Percentiles rank a stretch among this genome's conserved stretches.
Conservation (phyloP, 2,113 vertebrate species). For the Balaeniceps rex region DNA sequence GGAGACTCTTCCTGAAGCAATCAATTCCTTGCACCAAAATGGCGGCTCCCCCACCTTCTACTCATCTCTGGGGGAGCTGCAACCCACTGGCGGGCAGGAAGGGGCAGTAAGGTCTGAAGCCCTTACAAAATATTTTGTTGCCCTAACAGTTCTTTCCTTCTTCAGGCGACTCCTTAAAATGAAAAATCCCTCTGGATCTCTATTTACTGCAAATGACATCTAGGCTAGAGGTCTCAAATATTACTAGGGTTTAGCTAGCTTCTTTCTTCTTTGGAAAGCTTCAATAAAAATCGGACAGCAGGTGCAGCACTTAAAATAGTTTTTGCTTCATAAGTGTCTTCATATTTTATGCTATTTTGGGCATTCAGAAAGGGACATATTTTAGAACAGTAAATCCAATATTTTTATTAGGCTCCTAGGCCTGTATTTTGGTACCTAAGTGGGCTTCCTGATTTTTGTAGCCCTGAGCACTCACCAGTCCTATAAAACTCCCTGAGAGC, state of each 20-base stretch:
- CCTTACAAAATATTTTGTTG: background rate
- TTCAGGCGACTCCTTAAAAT: background rate
- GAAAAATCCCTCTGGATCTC: background rate
- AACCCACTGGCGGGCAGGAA: background rate
- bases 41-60: background rate
- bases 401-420: background rate
- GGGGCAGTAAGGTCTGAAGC: background rate
- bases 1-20: background rate
- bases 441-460: background rate
- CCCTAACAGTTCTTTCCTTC: background rate
- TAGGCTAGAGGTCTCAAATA: background rate
- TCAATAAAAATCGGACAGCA: background rate
- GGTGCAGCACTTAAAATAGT: background rate
- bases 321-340: background rate
- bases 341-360: constrained; percentile 12
- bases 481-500: background rate
- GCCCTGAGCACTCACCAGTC: background rate
- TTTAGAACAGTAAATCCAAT: constrained; percentile 30
- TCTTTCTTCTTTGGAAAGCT: background rate
- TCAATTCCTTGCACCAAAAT: background rate
- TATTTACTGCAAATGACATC: background rate
- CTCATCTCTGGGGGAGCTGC: background rate
- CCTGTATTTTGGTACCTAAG: background rate
- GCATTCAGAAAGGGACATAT: constrained; percentile 31
- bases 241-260: background rate